Evolutionary conservation across 2,888 invertebrate genomes (phyloP).

Genomic region (Entomobrya multifasciata): DNA sequence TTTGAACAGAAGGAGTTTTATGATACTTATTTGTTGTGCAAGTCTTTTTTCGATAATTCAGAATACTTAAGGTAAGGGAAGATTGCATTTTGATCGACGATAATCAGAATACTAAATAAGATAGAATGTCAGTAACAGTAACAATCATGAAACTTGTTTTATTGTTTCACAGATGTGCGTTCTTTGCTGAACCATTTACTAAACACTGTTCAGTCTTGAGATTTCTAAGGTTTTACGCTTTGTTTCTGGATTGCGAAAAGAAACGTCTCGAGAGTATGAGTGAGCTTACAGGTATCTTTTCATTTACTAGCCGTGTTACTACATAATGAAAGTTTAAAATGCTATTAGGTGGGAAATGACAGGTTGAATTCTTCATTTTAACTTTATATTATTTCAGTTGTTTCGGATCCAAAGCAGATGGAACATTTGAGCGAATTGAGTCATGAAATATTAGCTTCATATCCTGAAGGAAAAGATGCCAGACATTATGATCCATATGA

Average conservation of each 20-base stretch:
- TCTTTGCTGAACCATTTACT: slow-evolving; percentile 87
- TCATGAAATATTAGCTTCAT: slow-evolving; percentile 76
- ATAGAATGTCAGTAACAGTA: too few species aligned
- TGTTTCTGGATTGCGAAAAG: slow-evolving; percentile 94
- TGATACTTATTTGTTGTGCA: slow-evolving; percentile 89
- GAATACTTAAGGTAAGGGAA: slow-evolving; percentile 88
- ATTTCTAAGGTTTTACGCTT: slow-evolving; percentile 92
- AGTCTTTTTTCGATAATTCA: slow-evolving; percentile 93
- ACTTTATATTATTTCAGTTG: slow-evolving; percentile 61
- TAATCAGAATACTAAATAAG: slow-evolving; percentile 79
- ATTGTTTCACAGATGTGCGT: slow-evolving; percentile 86
- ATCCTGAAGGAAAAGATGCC: slow-evolving; percentile 74
- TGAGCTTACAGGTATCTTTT: slow-evolving; percentile 83
- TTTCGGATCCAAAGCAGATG: slow-evolving; percentile 78
- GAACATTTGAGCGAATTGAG: slow-evolving; percentile 76
- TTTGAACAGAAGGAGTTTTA: slow-evolving; percentile 84
- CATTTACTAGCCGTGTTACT: too few species aligned
- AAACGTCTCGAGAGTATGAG: slow-evolving; percentile 92
- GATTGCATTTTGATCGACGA: slow-evolving; percentile 66
- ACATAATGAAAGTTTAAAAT: too few species aligned
- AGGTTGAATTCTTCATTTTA: too few species aligned
- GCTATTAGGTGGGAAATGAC: too few species aligned
- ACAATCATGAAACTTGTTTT: slow-evolving; percentile 37
- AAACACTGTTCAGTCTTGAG: slow-evolving; percentile 86
- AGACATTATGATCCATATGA: slow-evolving; percentile 91